These are phyloP conservation scores for Nothura maculosa DNA, from an alignment of 2,797 vertebrate genomes.

Conservation along the genomic window DNA sequence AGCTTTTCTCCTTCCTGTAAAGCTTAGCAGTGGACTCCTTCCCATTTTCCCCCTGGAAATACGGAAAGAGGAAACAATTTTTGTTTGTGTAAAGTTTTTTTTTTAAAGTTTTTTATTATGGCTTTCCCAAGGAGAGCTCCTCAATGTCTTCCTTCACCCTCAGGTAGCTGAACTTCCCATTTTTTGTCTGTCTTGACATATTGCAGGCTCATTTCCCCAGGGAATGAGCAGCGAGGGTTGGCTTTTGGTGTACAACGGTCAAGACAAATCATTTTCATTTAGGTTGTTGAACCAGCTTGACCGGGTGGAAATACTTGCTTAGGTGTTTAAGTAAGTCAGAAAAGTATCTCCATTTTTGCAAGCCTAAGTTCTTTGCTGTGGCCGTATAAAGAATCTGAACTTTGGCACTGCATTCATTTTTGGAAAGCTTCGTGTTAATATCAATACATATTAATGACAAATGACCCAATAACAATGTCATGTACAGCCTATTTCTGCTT, in stretches of 20 bases:
- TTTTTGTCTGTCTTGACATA: background rate
- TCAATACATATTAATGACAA: background rate
- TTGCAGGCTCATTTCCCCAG: background rate
- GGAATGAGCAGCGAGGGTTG: background rate
- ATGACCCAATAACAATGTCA: background rate
- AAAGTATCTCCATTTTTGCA: background rate
- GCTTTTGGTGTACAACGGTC: background rate
- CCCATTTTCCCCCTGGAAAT: background rate
- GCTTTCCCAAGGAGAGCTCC: background rate
- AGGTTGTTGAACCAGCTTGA: background rate
- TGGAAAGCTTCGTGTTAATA: background rate
- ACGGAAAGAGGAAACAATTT: background rate
- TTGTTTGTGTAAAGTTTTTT: background rate
- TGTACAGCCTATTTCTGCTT: background rate
- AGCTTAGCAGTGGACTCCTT: too few relatives aligned
- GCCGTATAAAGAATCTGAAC: background rate
- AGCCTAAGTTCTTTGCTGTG: rapidly evolving
- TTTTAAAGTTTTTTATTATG: background rate
- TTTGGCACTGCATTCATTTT: background rate
- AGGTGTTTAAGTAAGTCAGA: background rate
- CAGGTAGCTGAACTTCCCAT: background rate
- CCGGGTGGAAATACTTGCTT: background rate
- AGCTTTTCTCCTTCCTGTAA: background rate
- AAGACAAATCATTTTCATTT: background rate
- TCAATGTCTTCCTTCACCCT: background rate